Conservation (phyloP, 1,140 invertebrate species). For the Drosophila navojoa region DNA sequence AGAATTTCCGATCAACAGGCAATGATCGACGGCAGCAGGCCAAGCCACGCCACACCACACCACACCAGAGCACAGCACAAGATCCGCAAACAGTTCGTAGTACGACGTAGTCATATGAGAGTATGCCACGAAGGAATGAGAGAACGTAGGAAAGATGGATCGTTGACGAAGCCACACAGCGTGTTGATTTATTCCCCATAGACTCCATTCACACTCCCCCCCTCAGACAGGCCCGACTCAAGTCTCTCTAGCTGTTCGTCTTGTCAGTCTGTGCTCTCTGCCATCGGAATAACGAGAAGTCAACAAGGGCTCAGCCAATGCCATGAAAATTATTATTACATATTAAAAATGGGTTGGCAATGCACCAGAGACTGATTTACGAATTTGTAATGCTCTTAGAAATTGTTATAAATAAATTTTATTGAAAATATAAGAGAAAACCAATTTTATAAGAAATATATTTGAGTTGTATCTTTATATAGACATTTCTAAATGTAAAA, state of each 20-base stretch:
- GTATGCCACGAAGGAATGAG: not conserved
- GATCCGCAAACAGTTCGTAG: constrained; percentile 9
- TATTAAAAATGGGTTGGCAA: constrained; percentile 37
- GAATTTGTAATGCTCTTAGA: constrained; percentile 14
- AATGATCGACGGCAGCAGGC: constrained; percentile 76
- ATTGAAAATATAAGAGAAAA: no score
- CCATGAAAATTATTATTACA: constrained; percentile 42
- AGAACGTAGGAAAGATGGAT: constrained; percentile 63
- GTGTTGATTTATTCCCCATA: constrained; percentile 83
- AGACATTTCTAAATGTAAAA: no score
- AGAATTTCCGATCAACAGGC: constrained; percentile 80
- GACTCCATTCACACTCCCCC: constrained; percentile 40
- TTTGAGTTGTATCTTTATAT: no score
- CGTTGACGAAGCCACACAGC: constrained; percentile 83
- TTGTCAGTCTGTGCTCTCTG: constrained; percentile 40
- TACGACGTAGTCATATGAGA: not conserved
- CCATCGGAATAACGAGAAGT: constrained; percentile 45
- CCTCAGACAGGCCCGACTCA: constrained; percentile 17
- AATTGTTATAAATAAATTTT: no score
- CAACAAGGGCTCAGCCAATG: constrained; percentile 33
- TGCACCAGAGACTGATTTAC: not conserved
- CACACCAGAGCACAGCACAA: constrained; percentile 65
- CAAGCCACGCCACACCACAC: constrained; percentile 68
- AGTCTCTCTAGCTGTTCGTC: constrained; percentile 15
- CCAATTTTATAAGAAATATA: no score